Evolutionary conservation across 2,113 vertebrate species (phyloP).

Genomic region (Pao palembangensis): DNA sequence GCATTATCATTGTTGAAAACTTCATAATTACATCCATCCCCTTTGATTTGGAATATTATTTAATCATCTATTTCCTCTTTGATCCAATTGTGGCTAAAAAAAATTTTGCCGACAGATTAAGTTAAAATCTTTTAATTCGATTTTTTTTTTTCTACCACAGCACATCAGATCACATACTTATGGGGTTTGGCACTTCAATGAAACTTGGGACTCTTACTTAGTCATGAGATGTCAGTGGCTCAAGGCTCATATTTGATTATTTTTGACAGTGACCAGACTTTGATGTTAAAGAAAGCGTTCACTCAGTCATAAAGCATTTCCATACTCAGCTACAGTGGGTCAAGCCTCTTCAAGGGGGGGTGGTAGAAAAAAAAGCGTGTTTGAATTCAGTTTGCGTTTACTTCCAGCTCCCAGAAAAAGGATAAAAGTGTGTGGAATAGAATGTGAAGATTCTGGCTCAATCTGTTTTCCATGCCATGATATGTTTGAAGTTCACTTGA

Average conservation of each 20-base stretch:
- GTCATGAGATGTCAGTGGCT: not conserved
- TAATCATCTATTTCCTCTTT: no score
- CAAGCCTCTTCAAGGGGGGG: not conserved
- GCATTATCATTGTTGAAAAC: no score
- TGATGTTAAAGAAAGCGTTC: conserved; percentile 11
- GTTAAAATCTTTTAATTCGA: no score
- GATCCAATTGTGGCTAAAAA: no score
- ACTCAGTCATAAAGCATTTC: conserved; percentile 4
- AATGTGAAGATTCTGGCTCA: not conserved
- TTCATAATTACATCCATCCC: no score
- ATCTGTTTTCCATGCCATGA: conserved; percentile 1
- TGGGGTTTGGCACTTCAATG: not conserved
- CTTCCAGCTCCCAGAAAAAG: conserved; percentile 14
- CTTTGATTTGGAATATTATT: no score
- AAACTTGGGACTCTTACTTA: not conserved
- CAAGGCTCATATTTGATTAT: conserved; percentile 2
- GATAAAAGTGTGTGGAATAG: conserved; percentile 12
- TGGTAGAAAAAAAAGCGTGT: not conserved
- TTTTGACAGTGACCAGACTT: not conserved
- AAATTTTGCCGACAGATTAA: no score
- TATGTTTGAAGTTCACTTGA: conserved; percentile 20
- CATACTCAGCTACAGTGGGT: conserved; percentile 3
- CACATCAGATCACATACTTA: not conserved
- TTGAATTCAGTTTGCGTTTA: conserved; percentile 4
- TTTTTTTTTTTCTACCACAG: no score